phyloP scores from a whole-genome alignment of 2,797 vertebrate genomes.

The Gambelia wislizenii region DNA sequence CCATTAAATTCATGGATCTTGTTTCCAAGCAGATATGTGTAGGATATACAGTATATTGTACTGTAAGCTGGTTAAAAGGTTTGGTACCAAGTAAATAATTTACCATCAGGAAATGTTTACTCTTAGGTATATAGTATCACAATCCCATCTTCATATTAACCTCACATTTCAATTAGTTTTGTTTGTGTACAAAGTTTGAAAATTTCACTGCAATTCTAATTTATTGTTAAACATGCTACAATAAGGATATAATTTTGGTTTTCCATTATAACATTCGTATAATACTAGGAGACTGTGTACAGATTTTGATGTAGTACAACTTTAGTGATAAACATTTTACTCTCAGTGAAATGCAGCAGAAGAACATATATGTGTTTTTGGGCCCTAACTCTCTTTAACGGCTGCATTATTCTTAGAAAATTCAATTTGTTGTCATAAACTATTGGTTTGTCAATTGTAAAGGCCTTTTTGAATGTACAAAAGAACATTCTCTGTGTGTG shows the following conservation, averaged over 20 bases:
- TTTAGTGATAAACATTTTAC: constrained; percentile 21
- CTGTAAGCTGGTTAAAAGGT: neutral
- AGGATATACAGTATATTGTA: neutral
- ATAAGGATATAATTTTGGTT: neutral
- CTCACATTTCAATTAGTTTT: constrained; percentile 30
- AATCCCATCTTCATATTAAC: constrained; percentile 25
- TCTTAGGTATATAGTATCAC: neutral
- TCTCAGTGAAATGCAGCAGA: constrained; percentile 11
- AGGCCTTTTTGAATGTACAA: constrained; percentile 23
- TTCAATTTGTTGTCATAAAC: constrained; percentile 5
- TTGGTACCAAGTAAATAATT: neutral
- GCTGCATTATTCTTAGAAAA: constrained; percentile 39
- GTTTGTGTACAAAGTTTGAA: constrained; percentile 24
- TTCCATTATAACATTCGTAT: neutral
- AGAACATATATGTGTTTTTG: constrained; percentile 9
- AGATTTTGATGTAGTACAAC: neutral
- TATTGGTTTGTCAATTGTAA: constrained; percentile 23
- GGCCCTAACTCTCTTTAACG: neutral
- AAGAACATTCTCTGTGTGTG: constrained; percentile 26
- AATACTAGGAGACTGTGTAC: neutral
- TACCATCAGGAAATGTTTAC: neutral
- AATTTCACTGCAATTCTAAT: neutral
- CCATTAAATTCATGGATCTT: neutral
- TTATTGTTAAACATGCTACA: neutral
- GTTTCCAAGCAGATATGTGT: neutral